These are phyloP conservation scores for Latrodectus geometricus DNA, from an alignment of 1,140 invertebrate species.

Conservation along the genomic window DNA sequence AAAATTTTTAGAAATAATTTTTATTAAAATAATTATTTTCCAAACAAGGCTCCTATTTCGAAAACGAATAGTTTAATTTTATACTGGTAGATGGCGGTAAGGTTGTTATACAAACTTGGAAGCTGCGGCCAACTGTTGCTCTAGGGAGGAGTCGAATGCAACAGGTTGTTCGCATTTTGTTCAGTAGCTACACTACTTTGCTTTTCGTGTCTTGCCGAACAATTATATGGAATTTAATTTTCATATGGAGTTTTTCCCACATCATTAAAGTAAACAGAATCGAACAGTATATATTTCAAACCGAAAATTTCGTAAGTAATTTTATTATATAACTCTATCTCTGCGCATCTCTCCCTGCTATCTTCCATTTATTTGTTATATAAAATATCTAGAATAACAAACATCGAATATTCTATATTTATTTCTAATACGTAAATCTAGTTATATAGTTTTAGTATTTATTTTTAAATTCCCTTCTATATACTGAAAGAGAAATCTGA, in stretches of 20 bases:
- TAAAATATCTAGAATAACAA: not conserved
- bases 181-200: slow-evolving; percentile 43
- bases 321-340: too few species aligned
- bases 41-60: too few species aligned
- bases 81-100: slow-evolving; percentile 41
- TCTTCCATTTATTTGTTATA: too few species aligned
- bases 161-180: slow-evolving; percentile 62
- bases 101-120: slow-evolving; percentile 1
- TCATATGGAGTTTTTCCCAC: not conserved
- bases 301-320: too few species aligned
- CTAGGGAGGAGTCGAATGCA: slow-evolving; percentile 58
- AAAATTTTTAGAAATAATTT: too few species aligned
- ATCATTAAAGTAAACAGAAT: not conserved
- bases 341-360: too few species aligned
- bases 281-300: too few species aligned
- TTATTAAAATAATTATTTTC: too few species aligned
- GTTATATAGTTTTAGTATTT: not conserved
- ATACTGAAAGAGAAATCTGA: too few species aligned
- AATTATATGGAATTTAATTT: slow-evolving; percentile 30
- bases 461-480: too few species aligned
- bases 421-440: not conserved
- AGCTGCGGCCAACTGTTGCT: slow-evolving; percentile 54
- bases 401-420: not conserved
- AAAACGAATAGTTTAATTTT: not conserved
- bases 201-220: slow-evolving; percentile 32